phyloP scores from a whole-genome alignment of 2,113 vertebrate species.

The Xiphias gladius region DNA sequence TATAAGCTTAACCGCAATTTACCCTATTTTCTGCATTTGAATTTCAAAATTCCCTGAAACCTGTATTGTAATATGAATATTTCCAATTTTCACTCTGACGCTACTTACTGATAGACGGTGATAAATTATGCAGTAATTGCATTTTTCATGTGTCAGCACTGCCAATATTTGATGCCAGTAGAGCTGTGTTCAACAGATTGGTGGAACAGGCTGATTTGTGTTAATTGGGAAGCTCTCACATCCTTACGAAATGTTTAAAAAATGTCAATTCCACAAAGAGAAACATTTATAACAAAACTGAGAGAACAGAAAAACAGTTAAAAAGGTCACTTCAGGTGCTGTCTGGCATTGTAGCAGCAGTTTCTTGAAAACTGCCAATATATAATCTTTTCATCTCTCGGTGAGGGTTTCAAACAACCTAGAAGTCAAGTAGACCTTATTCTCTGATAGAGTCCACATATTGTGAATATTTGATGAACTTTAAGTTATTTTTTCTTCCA shows the following conservation, averaged over 20 bases:
- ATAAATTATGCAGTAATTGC: constrained; percentile 40
- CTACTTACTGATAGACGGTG: constrained; percentile 14
- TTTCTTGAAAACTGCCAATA: neutral
- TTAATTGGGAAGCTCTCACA: constrained; percentile 11
- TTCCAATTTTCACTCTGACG: neutral
- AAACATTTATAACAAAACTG: neutral
- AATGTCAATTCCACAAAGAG: neutral
- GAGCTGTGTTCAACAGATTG: constrained; percentile 35
- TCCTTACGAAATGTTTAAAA: constrained; percentile 3
- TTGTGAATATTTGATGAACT: neutral
- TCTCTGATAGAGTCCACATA: neutral
- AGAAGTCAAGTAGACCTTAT: neutral
- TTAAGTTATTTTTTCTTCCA: neutral
- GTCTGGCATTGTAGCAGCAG: constrained; percentile 6
- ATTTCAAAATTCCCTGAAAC: neutral
- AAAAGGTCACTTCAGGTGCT: neutral
- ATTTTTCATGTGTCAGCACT: constrained; percentile 18
- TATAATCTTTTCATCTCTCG: neutral
- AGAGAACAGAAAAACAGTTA: neutral
- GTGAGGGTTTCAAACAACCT: neutral
- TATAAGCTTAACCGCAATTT: neutral
- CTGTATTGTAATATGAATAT: neutral
- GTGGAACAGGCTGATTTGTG: constrained; percentile 20
- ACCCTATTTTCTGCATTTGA: neutral
- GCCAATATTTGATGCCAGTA: constrained; percentile 30